Base-by-base conservation (phyloP, 2,888 invertebrate species). In the Cerastis leucographa region DNA sequence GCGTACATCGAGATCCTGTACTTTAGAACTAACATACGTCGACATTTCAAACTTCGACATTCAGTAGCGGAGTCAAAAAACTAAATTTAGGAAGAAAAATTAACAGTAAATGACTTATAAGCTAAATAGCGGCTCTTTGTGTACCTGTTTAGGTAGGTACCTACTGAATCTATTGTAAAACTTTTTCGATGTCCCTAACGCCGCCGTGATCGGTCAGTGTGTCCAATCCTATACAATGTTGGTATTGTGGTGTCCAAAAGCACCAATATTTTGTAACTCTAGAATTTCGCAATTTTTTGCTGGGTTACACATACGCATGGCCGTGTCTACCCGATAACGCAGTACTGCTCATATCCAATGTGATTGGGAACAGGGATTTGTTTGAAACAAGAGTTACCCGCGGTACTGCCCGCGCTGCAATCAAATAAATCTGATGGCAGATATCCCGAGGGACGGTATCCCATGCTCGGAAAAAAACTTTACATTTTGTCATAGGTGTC, bases 361-460 rank as follows among this genome's bases (percentile, higher is more conserved):
- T 40, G 61, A 71, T 80, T 72, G 59, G 14, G 62, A 29, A n/a
- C 44, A 74, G 69, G 29, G 19, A 64, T 76, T 80, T 62, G 35
- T 35, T 25, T 56, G 9, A 54, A 73, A 82, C 71, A 44, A 67
- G 35, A 54, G 29, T 56, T 22, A 65, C 35, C 59, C 46, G 66
- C 25, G 56, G 68, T 75, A 61, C 59, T 46, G 62, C 40, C 40
- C 64, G 74, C 44, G 64, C 17, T 74, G 85, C 82, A 71, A 81
- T 83, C 85, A 72, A 72, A 85, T 82, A 77, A 81, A 85, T 74
- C 62, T 74, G 69, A 81, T 81, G 56, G 69, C 46, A 66, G 73
- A 72, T 76, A 76, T 70, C 78, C 56, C 77, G 44, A 9, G 66
- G 74, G 74, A 82, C 61, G 35, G 46, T n/a, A 74, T 69, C 68